Base-by-base conservation (phyloP, 1,140 invertebrate genomes). In the Trypoxylus dichotomus region DNA sequence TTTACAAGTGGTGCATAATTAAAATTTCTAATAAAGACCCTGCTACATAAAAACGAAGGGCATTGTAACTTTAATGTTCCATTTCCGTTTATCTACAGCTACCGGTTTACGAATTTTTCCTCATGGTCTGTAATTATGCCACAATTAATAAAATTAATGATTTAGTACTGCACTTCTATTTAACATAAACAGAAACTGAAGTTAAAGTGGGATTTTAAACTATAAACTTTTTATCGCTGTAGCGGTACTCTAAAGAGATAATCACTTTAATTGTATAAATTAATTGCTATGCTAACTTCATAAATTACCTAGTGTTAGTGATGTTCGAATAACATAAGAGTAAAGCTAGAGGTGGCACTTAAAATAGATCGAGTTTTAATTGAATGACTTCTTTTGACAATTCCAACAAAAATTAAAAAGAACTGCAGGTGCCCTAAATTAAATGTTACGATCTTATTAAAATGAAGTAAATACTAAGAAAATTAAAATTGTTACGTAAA, bases 111-210 rank as follows among this genome's bases (percentile, higher is more conserved):
- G 13, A 54, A 54, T 54, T 54, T n/a, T 15, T n/a, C 1, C 2
- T 37, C 2, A n/a, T 54, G 47, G 47, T 19, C n/a, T 54, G 15
- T 54, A 54, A 54, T 54, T 54, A 54, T 54, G 47, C 15, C 2
- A n/a, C 47, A 54, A 54, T 54, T 54, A 54, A 54, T 54, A 54
- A 54, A 54, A n/a, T 54, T 54, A 54, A 54, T 54, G 47, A 54
- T 54, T 54, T 54, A 54, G 47, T n/a, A 19, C 19, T 54, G 15
- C 11, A 54, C 32, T 2, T 54, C 15, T 54, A n/a, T n/a, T 54
- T 54, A 19, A 54, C 5, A n/a, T n/a, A n/a, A 43, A 7, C 19
- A 54, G 47, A 54, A 54, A 54, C 47, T 54, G 19, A 54, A 19
- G 19, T n/a, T n/a, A 54, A 54, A 54, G 15, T 54, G n/a, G 47